These are phyloP conservation scores for Mesembrinibis cayennensis DNA, from an alignment of 2,113 vertebrate species.

Conservation along the genomic window DNA sequence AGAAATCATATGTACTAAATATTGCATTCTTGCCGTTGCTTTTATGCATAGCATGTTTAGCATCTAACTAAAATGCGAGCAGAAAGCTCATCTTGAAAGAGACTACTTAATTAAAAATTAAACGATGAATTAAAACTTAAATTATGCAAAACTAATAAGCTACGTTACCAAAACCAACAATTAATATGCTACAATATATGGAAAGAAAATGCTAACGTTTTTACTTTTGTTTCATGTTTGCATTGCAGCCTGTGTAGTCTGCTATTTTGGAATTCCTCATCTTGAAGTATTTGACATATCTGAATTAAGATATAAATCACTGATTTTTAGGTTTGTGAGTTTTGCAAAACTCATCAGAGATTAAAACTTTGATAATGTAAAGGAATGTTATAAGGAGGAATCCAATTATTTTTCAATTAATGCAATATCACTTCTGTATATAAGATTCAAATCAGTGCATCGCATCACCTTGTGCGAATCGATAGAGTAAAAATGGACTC, in stretches of 20 bases:
- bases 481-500: slow-evolving; percentile 39
- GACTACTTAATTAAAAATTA: slow-evolving; percentile 82
- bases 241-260: slow-evolving; percentile 22
- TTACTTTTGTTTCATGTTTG: slow-evolving; percentile 67
- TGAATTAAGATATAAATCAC: slow-evolving; percentile 64
- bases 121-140: slow-evolving; percentile 82
- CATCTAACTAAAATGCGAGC: slow-evolving; percentile 63
- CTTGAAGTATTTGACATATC: slow-evolving; percentile 40
- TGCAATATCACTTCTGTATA: slow-evolving; percentile 11
- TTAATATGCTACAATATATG: slow-evolving; percentile 70
- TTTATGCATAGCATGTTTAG: slow-evolving; percentile 61
- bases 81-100: slow-evolving; percentile 73
- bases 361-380: slow-evolving; percentile 44
- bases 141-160: slow-evolving; percentile 83
- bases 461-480: slow-evolving; percentile 29
- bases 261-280: slow-evolving; percentile 54
- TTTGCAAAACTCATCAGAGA: slow-evolving; percentile 62
- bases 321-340: slow-evolving; percentile 55
- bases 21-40: slow-evolving; percentile 37
- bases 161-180: slow-evolving; percentile 74
- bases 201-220: slow-evolving; percentile 64
- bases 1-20: slow-evolving; percentile 47
- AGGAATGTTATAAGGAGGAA: background rate
- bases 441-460: slow-evolving; percentile 57
- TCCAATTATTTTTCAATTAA: slow-evolving; percentile 53